These are phyloP conservation scores for Antheraea yamamai DNA, from an alignment of 2,888 invertebrate genomes.

Conservation along the genomic window DNA sequence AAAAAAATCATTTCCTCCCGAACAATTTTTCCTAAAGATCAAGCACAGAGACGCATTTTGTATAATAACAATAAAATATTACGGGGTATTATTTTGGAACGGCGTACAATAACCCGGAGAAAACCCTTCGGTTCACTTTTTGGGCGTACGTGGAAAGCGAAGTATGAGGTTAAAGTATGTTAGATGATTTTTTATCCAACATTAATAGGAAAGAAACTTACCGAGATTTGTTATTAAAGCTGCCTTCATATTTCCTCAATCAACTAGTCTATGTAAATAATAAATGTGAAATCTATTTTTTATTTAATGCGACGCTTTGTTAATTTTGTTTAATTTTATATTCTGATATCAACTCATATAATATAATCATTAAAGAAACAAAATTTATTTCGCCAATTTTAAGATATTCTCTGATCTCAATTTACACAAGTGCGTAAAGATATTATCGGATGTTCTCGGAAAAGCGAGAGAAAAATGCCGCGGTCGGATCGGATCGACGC, in stretches of 20 bases:
- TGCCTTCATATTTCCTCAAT: not conserved
- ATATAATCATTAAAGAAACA: not conserved
- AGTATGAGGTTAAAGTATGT: slow-evolving; percentile 2
- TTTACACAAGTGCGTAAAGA: not conserved
- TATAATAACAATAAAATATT: slow-evolving; percentile 40
- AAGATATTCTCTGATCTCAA: not conserved
- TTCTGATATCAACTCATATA: no score
- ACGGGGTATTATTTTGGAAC: slow-evolving; percentile 31
- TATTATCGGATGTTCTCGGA: not conserved
- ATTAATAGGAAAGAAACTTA: slow-evolving; percentile 3
- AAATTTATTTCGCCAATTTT: not conserved
- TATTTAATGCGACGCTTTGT: not conserved
- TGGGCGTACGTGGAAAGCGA: not conserved
- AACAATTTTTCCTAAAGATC: slow-evolving; percentile 22
- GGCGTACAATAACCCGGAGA: not conserved
- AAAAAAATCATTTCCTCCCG: slow-evolving; percentile 23
- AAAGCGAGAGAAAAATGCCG: not conserved
- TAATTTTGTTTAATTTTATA: no score
- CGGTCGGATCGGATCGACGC: slow-evolving; percentile 2
- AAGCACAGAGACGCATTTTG: slow-evolving; percentile 22
- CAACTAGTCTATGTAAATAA: not conserved
- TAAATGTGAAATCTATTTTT: not conserved
- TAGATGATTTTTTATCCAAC: not conserved
- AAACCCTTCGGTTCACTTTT: slow-evolving; percentile 4
- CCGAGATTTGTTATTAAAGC: not conserved